Percentiles rank a stretch among this genome's conserved stretches.
These are phyloP conservation scores for Mesitornis unicolor DNA, from an alignment of 2,113 vertebrate species.

Conservation along the genomic window DNA sequence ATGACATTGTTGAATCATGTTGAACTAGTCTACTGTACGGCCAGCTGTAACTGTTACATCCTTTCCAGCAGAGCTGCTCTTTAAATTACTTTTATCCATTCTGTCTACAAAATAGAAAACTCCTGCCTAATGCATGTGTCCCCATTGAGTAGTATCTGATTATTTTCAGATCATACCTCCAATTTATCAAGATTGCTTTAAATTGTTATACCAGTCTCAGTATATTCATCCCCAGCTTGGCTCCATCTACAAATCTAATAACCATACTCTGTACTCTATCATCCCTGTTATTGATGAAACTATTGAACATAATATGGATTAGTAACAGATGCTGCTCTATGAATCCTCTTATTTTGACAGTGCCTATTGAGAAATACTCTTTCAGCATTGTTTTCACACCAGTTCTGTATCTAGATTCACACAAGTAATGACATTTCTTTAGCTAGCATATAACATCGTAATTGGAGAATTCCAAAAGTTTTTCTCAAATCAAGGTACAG, in stretches of 20 bases:
- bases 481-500: neutral
- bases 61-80: neutral
- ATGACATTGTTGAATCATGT: neutral
- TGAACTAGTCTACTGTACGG: neutral
- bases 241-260: neutral
- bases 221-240: neutral
- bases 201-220: neutral
- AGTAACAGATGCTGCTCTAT: neutral
- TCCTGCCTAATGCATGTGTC: neutral
- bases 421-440: neutral
- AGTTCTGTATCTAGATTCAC: neutral
- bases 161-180: neutral
- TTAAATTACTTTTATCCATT: neutral
- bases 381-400: neutral
- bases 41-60: neutral
- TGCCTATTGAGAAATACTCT: neutral
- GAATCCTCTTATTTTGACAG: neutral
- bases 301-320: neutral
- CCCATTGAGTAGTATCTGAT: neutral
- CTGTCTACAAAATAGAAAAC: neutral
- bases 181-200: neutral
- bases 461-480: neutral
- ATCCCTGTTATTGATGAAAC: neutral
- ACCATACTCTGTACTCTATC: neutral
- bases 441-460: neutral